Conservation (phyloP, 1,140 invertebrate genomes). For the Drosophila pallidifrons region DNA sequence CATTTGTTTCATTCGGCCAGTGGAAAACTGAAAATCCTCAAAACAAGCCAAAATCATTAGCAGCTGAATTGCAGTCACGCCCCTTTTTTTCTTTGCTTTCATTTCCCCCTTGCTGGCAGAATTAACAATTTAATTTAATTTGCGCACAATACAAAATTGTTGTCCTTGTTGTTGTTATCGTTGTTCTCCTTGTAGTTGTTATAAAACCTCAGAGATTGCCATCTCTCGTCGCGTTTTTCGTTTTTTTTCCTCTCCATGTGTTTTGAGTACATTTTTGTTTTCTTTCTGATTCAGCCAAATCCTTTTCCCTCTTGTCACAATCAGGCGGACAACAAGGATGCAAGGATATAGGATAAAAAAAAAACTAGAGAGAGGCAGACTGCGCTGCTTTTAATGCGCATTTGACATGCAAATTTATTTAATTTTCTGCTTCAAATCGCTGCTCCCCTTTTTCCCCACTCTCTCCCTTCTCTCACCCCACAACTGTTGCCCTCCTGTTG, state of each 20-base stretch:
- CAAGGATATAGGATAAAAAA: constrained; percentile 10
- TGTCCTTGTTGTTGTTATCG: constrained; percentile 42
- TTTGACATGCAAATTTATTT: constrained; percentile 83
- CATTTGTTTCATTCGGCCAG: constrained; percentile 21
- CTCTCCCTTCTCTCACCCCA: not conserved
- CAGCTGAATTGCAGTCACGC: constrained; percentile 70
- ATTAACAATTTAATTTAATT: constrained; percentile 83
- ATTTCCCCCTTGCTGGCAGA: constrained; percentile 28
- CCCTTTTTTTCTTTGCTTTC: not conserved
- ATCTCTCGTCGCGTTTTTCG: constrained; percentile 29
- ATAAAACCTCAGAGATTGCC: constrained; percentile 45
- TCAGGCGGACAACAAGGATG: constrained; percentile 47
- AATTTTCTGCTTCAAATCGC: constrained; percentile 78
- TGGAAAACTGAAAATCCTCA: constrained; percentile 68
- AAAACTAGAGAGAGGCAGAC: not conserved
- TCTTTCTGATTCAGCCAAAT: constrained; percentile 58
- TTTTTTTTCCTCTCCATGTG: constrained; percentile 11
- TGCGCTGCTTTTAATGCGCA: constrained; percentile 69
- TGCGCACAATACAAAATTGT: constrained; percentile 52
- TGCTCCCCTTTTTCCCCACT: not conserved
- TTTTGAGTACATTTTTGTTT: not conserved
- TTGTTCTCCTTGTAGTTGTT: not conserved
- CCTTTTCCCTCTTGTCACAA: constrained; percentile 72
- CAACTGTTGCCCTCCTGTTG: constrained; percentile 52
- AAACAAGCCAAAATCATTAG: constrained; percentile 82